Evolutionary conservation across 1,140 invertebrate genomes (phyloP), one percentile per base, ranked within the genome.

Genomic region (Cotesia vestalis): DNA sequence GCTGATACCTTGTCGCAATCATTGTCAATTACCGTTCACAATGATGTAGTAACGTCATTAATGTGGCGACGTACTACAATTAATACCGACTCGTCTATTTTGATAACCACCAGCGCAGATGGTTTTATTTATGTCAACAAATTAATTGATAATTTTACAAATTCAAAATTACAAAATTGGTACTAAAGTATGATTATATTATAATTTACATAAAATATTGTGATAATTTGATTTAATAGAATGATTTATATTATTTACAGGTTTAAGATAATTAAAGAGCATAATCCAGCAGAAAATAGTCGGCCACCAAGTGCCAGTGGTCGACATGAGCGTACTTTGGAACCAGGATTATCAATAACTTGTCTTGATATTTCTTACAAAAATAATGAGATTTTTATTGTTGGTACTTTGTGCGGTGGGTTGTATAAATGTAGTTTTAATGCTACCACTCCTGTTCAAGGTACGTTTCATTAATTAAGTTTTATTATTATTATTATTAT

Each of bases 371-470:
- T 88, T 72, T 84, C 82, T 8, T 74, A 64, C 3, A 80, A 80
- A 61, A 78, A 85, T 73, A 69, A 77, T 0, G 77, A 74, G 17
- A 73, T 83, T 40, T 85, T 88, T 63, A 73, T 88, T 35, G 85
- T 84, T 51, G 86, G 86, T 9, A 86, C 85, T 63, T 72, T 85
- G 38, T 87, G 85, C 12, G 86, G 86, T 64, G 84, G 86, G 53
- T 76, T 87, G 38, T 87, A 84, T 27, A 86, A 84, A 68, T 86
- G 84, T 62, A 85, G 77, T 52, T 69, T 83, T 35, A 82, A 86
- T 62, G 78, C 75, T 14, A 69, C 77, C 4, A 76, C 64, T 68
- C 64, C 80, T 11, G 75, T 87, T 9, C 70, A 72, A 72, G 82
- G 84, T 71, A 14, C 27, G 77, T 17, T 14, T 40, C 52, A 11